Base-by-base conservation (phyloP, 1,140 invertebrate genomes). In the Bradysia coprophila region DNA sequence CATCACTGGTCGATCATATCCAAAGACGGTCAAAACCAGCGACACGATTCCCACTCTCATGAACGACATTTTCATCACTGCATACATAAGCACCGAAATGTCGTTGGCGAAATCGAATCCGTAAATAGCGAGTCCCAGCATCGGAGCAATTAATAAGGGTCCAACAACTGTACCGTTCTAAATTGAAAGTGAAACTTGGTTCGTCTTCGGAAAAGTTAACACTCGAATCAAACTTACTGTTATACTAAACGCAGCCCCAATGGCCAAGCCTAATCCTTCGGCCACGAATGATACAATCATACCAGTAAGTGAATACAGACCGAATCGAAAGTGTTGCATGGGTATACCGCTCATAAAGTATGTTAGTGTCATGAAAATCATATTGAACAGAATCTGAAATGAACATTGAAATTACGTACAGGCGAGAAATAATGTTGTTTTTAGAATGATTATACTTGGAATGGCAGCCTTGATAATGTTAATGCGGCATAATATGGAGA, bases 401-500 rank as follows among this genome's bases (percentile, higher is more conserved):
- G n/a, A n/a, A n/a, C n/a, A n/a, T n/a, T n/a, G n/a, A 44, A 43
- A 48, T n/a, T 6, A 40, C 21, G 28, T 38, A 37, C 1, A 2
- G n/a, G 23, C 4, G 32, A n/a, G n/a, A n/a, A n/a, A n/a, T n/a
- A n/a, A n/a, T n/a, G 68, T 8, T 68, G 58, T 1, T 74, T 48
- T 52, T 93, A 88, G 48, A 87, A 58, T 0, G 13, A 21, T 48
- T 47, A 52, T 49, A 64, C 60, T 52, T 67, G 71, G 0, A 71
- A 49, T 0, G 74, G 74, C 32, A 75, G 44, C 38, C 69, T 71
- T 0, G 82, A 81, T 20, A 86, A 59, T 0, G 76, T 83, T 42
- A 84, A 63, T 0, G 83, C 82, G 19, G 78, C 61, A 51, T 84
- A 88, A 62, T 86, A 88, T 0, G 82, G 75, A 34, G 72, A 73